Percentiles rank a stretch among this genome's conserved stretches.
Conservation (phyloP, 2,797 vertebrate species). For the Sparidentex hasta region DNA sequence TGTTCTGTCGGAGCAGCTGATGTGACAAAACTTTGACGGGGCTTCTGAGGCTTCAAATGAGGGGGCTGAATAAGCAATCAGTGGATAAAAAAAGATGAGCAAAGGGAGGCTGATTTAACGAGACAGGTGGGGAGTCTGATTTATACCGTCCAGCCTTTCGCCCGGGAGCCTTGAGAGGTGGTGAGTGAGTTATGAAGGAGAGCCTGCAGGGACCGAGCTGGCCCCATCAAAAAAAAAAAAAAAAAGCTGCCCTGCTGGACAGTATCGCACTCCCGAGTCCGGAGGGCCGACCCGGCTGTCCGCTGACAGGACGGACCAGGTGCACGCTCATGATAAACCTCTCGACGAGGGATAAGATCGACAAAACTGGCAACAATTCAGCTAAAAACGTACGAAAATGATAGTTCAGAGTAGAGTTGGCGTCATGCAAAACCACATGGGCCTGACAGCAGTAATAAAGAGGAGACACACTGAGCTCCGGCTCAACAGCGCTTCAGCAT, state of each 20-base stretch:
- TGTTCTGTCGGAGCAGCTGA: slow-evolving; percentile 31
- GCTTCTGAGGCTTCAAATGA: slow-evolving; percentile 14
- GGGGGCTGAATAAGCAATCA: slow-evolving; percentile 11
- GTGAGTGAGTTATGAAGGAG: slow-evolving; percentile 55
- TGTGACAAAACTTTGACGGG: slow-evolving; percentile 43
- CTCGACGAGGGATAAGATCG: background rate
- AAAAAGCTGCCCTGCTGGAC: background rate
- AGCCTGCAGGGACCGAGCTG: slow-evolving; percentile 21
- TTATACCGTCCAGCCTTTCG: slow-evolving; percentile 53
- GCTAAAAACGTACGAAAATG: background rate
- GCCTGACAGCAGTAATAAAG: slow-evolving; percentile 11
- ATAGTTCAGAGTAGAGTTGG: slow-evolving; percentile 2
- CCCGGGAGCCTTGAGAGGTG: slow-evolving; percentile 54
- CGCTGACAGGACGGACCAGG: background rate
- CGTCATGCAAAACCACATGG: slow-evolving; percentile 42
- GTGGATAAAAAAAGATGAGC: slow-evolving; percentile 18
- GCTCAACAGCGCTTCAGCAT: slow-evolving; percentile 49
- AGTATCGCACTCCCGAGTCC: slow-evolving; percentile 14
- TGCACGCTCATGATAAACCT: background rate
- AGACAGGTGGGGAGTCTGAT: slow-evolving; percentile 48
- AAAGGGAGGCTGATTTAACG: slow-evolving; percentile 29
- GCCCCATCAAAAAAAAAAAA: slow-evolving; percentile 22
- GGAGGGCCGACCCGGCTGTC: background rate
- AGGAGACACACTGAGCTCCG: background rate
- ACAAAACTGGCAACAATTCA: background rate